These are phyloP conservation scores for Sclerurus mexicanus DNA, from an alignment of 2,113 vertebrate genomes.

Conservation along the genomic window DNA sequence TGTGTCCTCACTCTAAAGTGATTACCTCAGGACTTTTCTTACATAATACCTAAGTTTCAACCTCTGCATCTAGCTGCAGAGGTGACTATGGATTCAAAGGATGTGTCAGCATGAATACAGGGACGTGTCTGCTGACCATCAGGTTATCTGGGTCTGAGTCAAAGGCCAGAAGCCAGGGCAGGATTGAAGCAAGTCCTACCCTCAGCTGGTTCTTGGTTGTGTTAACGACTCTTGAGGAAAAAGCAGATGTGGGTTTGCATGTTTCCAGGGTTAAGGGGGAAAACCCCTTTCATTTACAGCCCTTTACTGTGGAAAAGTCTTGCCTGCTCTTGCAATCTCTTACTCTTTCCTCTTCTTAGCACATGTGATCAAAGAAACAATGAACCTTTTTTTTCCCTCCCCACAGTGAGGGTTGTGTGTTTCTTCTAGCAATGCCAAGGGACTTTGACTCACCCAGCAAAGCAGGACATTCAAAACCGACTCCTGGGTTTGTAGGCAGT, in stretches of 20 bases:
- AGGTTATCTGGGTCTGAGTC: not conserved
- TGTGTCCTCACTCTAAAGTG: not conserved
- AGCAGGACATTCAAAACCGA: not conserved
- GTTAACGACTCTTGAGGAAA: not conserved
- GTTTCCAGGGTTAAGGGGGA: not conserved
- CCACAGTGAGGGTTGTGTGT: not conserved
- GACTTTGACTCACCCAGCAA: not conserved
- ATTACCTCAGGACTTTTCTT: slow-evolving; percentile 17
- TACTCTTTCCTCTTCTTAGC: not conserved
- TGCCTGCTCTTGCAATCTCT: not conserved
- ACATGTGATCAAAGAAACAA: slow-evolving; percentile 54
- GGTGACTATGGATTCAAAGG: not conserved
- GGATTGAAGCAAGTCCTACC: not conserved
- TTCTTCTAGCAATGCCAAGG: slow-evolving; percentile 16
- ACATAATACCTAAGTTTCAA: not conserved
- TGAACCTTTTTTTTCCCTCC: not conserved
- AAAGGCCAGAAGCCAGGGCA: not conserved
- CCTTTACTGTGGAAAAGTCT: not conserved
- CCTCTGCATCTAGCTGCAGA: not conserved
- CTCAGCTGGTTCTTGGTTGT: not conserved
- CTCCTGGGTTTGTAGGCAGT: not conserved
- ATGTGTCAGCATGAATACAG: not conserved
- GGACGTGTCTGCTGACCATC: not conserved
- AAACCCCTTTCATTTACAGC: not conserved
- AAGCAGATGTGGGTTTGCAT: not conserved